These are phyloP conservation scores for Perccottus glenii DNA, from an alignment of 2,113 vertebrate species.

Conservation along the genomic window DNA sequence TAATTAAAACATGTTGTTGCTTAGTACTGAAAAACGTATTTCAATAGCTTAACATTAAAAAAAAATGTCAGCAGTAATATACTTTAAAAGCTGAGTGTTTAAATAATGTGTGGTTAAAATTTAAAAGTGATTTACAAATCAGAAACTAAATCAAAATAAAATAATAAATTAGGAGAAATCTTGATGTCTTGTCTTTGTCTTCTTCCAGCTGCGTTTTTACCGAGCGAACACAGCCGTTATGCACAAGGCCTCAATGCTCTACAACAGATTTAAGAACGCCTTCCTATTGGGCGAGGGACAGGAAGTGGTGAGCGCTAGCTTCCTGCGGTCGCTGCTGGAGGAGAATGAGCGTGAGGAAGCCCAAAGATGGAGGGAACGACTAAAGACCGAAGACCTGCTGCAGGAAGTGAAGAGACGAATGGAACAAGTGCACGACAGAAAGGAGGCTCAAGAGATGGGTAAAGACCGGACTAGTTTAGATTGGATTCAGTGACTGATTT, in stretches of 20 bases:
- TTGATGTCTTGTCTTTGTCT: neutral
- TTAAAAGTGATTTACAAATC: too few relatives aligned
- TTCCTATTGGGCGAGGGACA: conserved; percentile 93
- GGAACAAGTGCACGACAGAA: conserved; percentile 24
- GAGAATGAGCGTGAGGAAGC: conserved; percentile 89
- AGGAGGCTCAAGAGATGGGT: neutral
- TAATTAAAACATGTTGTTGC: too few relatives aligned
- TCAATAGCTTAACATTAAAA: too few relatives aligned
- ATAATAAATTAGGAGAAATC: too few relatives aligned
- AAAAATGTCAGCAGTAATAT: too few relatives aligned
- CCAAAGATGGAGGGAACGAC: conserved; percentile 51
- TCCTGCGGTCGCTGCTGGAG: conserved; percentile 89
- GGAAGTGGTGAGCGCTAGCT: conserved; percentile 88
- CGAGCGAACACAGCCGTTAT: conserved; percentile 90
- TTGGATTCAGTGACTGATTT: too few relatives aligned
- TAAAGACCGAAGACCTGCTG: conserved; percentile 16
- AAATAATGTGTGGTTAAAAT: too few relatives aligned
- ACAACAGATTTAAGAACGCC: conserved; percentile 95
- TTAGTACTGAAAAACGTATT: too few relatives aligned
- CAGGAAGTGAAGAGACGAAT: conserved; percentile 12
- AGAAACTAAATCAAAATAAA: too few relatives aligned
- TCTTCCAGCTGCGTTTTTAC: conserved; percentile 87
- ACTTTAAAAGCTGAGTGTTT: too few relatives aligned
- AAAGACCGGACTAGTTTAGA: too few relatives aligned
- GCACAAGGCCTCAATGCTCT: conserved; percentile 96